These are phyloP conservation scores for Etheostoma cragini DNA, from an alignment of 2,113 vertebrate genomes.

Conservation along the genomic window DNA sequence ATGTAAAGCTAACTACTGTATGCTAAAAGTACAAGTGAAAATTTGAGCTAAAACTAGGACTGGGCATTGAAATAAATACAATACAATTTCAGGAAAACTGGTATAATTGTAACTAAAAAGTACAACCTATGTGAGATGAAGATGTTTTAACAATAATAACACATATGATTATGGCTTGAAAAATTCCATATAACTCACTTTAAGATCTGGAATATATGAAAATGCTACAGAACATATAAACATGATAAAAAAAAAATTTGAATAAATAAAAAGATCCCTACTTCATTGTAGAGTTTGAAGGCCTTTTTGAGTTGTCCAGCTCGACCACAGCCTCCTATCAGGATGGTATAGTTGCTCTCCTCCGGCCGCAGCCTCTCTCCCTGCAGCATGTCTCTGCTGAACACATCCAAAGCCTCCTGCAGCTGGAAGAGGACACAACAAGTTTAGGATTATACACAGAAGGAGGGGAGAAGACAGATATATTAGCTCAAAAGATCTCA, in stretches of 20 bases:
- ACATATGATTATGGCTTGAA: not conserved
- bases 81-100: too few relatives aligned
- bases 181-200: not conserved
- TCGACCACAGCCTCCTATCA: conserved; percentile 94
- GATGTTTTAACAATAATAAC: not conserved
- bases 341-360: conserved; percentile 91
- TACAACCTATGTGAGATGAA: too few relatives aligned
- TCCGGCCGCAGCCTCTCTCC: conserved; percentile 87
- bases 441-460: not conserved
- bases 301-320: conserved; percentile 91
- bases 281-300: conserved; percentile 93
- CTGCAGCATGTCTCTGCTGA: conserved; percentile 91
- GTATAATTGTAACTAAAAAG: too few relatives aligned
- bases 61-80: too few relatives aligned
- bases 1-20: too few relatives aligned
- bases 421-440: conserved; percentile 78
- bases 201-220: not conserved
- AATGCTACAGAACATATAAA: not conserved
- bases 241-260: too few relatives aligned
- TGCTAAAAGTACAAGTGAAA: not conserved
- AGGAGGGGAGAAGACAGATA: not conserved
- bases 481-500: conserved; percentile 46
- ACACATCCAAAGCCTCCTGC: conserved; percentile 90
- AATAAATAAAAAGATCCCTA: conserved; percentile 56
- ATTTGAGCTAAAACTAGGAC: too few relatives aligned